Conservation (phyloP, 2,888 invertebrate species). For the Nomada fabriciana region DNA sequence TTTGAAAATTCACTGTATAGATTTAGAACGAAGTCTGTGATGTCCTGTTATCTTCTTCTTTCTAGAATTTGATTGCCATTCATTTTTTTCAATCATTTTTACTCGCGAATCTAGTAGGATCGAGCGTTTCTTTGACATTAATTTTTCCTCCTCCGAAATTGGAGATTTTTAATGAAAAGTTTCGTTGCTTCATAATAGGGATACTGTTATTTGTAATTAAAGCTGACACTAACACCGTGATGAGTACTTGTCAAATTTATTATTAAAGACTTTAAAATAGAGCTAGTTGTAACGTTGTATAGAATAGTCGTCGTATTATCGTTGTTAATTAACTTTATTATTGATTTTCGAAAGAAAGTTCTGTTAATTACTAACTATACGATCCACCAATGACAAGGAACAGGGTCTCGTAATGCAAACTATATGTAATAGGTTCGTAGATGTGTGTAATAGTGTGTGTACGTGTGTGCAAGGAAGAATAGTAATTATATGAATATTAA, state of each 20-base stretch:
- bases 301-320: background rate
- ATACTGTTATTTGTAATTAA: background rate
- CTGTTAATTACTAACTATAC: background rate
- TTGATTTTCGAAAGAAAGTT: background rate
- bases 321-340: background rate
- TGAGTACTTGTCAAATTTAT: background rate
- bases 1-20: slow-evolving; percentile 16
- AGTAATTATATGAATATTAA: slow-evolving; percentile 30
- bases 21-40: slow-evolving; percentile 58
- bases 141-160: background rate
- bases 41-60: slow-evolving; percentile 44
- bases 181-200: background rate
- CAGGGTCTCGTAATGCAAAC: slow-evolving; percentile 14
- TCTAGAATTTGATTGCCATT: too few species aligned
- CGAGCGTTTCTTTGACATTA: background rate
- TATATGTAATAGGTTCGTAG: slow-evolving; percentile 10
- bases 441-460: slow-evolving; percentile 44
- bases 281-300: slow-evolving; percentile 2
- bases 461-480: slow-evolving; percentile 27
- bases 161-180: background rate
- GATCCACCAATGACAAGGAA: slow-evolving; percentile 30
- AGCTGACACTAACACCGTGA: background rate
- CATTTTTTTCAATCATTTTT: background rate
- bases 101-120: too few species aligned
- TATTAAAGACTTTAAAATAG: background rate